Conservation (phyloP, 2,888 invertebrate genomes). For the Lasioglossum lativentre region DNA sequence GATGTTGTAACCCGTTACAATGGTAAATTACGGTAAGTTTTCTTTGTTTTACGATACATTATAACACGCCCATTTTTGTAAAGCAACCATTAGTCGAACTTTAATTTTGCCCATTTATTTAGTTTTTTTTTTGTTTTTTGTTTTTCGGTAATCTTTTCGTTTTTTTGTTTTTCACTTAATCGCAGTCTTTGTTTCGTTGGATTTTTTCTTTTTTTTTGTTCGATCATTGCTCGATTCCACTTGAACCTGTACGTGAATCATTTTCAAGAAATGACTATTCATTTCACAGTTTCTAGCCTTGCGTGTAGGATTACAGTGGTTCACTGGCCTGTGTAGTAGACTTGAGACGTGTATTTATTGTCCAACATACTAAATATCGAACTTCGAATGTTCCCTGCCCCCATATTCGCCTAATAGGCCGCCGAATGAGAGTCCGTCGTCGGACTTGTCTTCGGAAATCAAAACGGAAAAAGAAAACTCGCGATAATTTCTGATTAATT, state of each 20-base stretch:
- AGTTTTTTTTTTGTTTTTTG: slow-evolving; percentile 1
- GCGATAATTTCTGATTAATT: slow-evolving; percentile 3
- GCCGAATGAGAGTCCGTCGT: slow-evolving; percentile 5
- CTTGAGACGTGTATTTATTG: slow-evolving; percentile 45
- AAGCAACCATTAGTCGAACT: slow-evolving; percentile 60
- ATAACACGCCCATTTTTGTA: slow-evolving; percentile 15
- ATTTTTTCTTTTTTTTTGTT: background rate
- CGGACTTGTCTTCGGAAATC: background rate
- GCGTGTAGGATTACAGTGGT: slow-evolving; percentile 68
- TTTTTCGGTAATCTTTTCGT: background rate
- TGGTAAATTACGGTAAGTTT: slow-evolving; percentile 2
- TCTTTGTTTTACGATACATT: slow-evolving; percentile 32
- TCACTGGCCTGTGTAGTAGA: slow-evolving; percentile 82
- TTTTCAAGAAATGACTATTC: slow-evolving; percentile 65
- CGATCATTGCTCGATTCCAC: background rate
- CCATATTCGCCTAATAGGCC: background rate
- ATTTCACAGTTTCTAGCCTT: slow-evolving; percentile 82
- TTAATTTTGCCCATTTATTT: slow-evolving; percentile 36
- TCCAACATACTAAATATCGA: background rate
- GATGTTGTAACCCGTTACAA: slow-evolving; percentile 5
- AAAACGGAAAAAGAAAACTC: background rate
- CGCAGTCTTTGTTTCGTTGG: background rate
- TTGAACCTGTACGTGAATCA: slow-evolving; percentile 10
- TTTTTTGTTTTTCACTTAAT: background rate
- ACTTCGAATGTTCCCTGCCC: slow-evolving; percentile 2